Evolutionary conservation across 2,113 vertebrate species (phyloP), one percentile per base, ranked within the genome.

Genomic region (Xenopus laevis): DNA sequence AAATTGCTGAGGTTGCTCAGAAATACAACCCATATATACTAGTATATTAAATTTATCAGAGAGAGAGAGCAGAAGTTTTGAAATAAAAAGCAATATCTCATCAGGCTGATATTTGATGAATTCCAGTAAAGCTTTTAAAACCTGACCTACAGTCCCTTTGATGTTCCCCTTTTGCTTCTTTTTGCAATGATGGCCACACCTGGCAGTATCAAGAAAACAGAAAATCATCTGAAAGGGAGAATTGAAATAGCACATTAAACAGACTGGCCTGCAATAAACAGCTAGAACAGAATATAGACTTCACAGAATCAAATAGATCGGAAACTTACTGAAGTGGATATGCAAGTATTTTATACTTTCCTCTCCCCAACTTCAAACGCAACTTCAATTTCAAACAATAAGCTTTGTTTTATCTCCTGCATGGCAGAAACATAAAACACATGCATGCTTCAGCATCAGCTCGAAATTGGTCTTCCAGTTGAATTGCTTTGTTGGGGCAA

Each of bases 181-280:
- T 67, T 74, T 23, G 18, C 78, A 78, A 82, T 82, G 81, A 21
- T 84, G 83, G 73, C 46, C 71, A 63, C 80, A 87, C 82, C 81
- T 68, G 69, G 81, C 64, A 72, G 60, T 79, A 79, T 47, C 44
- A 80, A 71, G 67, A 79, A 70, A 84, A 75, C 33, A 81, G 55
- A 73, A 77, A 27, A 82, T 74, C 63, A 74, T 83, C 62, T 81
- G 79, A 76, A 79, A 84, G 72, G 33, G 46, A 81, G 47, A 72
- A 73, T 72, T 80, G 74, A 86, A 83, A 79, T 55, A 79, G 84
- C 80, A 68, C 17, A 72, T 82, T 52, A 78, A 59, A 78, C 72
- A 73, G 17, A 66, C 59, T 78, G 68, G 17, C 65, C 53, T 72
- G 58, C 60, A 75, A 75, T 81, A 78, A 79, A 71, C 64, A 66